A percentile compares a stretch with the other conserved stretches of the same genome.
Evolutionary conservation across 2,797 vertebrate genomes (phyloP).

Genomic region (Graptemys geographica): DNA sequence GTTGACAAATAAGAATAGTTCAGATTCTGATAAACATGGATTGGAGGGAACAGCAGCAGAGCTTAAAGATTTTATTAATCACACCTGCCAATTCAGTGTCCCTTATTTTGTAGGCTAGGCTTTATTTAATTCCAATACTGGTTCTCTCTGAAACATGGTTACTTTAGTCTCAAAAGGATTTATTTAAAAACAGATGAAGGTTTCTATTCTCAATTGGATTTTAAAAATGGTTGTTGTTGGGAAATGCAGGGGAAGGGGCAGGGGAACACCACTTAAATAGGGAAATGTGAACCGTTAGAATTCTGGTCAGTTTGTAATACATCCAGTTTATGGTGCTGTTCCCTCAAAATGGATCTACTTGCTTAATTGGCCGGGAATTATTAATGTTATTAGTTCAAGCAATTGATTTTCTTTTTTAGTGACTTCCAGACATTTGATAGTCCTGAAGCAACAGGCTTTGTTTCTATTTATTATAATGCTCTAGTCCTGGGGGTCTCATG

Average conservation of each 20-base stretch:
- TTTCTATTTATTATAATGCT: not conserved
- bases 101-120: not conserved
- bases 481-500: not conserved
- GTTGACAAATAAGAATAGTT: not conserved
- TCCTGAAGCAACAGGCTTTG: not conserved
- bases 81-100: not conserved
- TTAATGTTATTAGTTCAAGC: not conserved
- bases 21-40: not conserved
- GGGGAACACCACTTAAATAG: not conserved
- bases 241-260: not conserved
- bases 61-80: not conserved
- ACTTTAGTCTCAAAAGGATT: accelerated
- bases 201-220: constrained; percentile 2
- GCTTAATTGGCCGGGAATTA: not conserved
- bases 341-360: not conserved
- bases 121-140: not conserved
- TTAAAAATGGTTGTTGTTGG: not conserved
- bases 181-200: not conserved
- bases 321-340: not conserved
- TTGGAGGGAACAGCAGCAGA: not conserved
- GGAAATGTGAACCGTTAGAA: not conserved
- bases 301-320: not conserved
- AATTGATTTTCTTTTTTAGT: not conserved
- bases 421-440: not conserved
- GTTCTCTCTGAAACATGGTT: not conserved